phyloP scores from a whole-genome alignment of 2,888 invertebrate species.

The Rhamnusium bicolor region DNA sequence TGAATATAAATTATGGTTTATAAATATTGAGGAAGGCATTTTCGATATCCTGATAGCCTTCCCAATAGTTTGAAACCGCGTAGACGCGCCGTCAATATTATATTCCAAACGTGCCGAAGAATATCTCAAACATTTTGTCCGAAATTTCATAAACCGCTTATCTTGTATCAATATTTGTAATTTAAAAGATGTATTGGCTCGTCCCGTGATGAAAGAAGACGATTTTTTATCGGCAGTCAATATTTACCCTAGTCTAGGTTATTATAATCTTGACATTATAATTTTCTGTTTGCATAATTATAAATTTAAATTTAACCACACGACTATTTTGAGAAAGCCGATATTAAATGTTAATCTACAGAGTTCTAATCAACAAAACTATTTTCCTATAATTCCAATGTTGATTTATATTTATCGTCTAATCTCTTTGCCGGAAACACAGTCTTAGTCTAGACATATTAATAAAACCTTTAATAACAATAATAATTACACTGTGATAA shows the following conservation, averaged over 20 bases:
- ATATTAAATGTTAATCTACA: neutral
- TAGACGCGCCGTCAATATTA: conserved; percentile 55
- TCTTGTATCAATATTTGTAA: conserved; percentile 72
- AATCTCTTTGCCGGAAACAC: neutral
- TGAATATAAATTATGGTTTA: conserved; percentile 68
- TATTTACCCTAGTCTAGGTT: conserved; percentile 24
- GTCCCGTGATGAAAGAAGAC: conserved; percentile 46
- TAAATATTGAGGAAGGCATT: conserved; percentile 65
- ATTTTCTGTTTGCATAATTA: conserved; percentile 20
- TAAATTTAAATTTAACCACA: neutral
- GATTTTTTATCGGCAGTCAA: conserved; percentile 38
- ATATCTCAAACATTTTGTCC: conserved; percentile 66
- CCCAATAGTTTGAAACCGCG: conserved; percentile 22
- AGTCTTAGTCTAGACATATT: no score
- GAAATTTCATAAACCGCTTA: conserved; percentile 71
- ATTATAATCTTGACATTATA: conserved; percentile 27
- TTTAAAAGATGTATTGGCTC: conserved; percentile 68
- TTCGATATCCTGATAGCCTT: conserved; percentile 47
- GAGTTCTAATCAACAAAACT: neutral
- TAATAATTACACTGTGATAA: no score
- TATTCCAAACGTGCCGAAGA: conserved; percentile 66
- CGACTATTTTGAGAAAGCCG: neutral
- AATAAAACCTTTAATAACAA: no score
- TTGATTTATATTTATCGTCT: neutral
- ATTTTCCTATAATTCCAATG: neutral